Evolutionary conservation across 1,140 invertebrate genomes (phyloP), one percentile per base, ranked within the genome.

Genomic region (Alviniconcha marisindica): DNA sequence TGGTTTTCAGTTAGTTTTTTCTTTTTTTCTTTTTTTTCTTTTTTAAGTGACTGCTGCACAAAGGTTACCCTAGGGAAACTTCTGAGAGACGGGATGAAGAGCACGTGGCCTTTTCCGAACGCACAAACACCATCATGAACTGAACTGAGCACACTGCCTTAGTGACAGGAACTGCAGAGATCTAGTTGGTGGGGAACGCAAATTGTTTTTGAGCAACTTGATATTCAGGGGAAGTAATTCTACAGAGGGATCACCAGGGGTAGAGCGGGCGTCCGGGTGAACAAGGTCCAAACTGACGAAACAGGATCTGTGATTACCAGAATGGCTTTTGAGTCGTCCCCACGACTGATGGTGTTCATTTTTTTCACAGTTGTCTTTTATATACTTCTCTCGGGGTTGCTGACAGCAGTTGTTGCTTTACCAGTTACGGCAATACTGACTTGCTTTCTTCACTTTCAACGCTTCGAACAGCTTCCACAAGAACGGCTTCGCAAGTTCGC

Each of bases 181-280:
- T 10, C 12, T 18, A 21, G 0, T 4, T 14, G 12, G 31, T 38
- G 14, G 33, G 28, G 38, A 5, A 63, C 24, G 7, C 7, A 14
- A 31, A 5, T 24, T n/a, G 10, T 5, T 63, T n/a, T n/a, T 31
- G 24, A 63, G 24, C 24, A 24, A 63, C 60, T 12, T 10, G 0
- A 5, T n/a, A 74, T 74, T 40, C 71, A 74, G 44, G 71, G 71
- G 71, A 44, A 74, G 36, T 48, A 5, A 74, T 40, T 74, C 71
- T 74, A 14, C 71, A n/a, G 2, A 24, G 24, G 10, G 42, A 24
- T 15, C 66, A 3, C 7, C 40, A 7, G 7, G 3, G 18, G 4
- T 24, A 36, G 36, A 21, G 3, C 38, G 38, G 28, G n/a, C 0
- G 0, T 36, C 3, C 21, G 28, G 36, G 24, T 48, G 18, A 21